Conservation (phyloP, 30 jellyfish, hydroid and myxozoan genomes). For the Aurelia aurita complex sp. Pacific region DNA sequence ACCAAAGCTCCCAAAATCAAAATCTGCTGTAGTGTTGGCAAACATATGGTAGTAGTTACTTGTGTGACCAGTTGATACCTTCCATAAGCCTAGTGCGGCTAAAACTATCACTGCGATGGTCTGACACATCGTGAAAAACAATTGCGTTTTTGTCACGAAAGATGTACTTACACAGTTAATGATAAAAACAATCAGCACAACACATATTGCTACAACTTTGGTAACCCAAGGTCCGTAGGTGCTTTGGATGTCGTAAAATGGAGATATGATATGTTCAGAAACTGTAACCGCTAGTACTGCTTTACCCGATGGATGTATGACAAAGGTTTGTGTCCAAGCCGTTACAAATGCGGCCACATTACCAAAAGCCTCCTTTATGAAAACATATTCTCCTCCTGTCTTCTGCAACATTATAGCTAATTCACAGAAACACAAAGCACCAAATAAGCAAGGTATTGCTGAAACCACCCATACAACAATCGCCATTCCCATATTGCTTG, state of each 20-base stretch:
- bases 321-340: constrained; percentile 43
- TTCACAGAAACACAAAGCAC: constrained; percentile 73
- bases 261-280: constrained; percentile 24
- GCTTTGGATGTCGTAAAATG: constrained; percentile 23
- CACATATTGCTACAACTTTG: constrained; percentile 38
- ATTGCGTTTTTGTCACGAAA: not conserved
- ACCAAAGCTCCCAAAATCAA: constrained; percentile 19
- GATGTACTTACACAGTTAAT: not conserved
- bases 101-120: constrained; percentile 31
- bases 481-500: constrained; percentile 38
- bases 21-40: not conserved
- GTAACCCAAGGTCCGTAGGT: constrained; percentile 19
- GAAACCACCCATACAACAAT: constrained; percentile 2
- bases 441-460: constrained; percentile 43
- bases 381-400: no score
- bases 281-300: constrained; percentile 44
- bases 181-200: constrained; percentile 12
- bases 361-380: no score
- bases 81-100: constrained; percentile 49
- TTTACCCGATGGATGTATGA: constrained; percentile 45
- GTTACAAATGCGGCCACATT: no score
- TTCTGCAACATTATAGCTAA: constrained; percentile 37
- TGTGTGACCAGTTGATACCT: constrained; percentile 29
- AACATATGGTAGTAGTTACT: constrained; percentile 27
- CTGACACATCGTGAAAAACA: constrained; percentile 45